phyloP scores from a whole-genome alignment of 2,888 invertebrate species.

The Spodoptera exigua region DNA sequence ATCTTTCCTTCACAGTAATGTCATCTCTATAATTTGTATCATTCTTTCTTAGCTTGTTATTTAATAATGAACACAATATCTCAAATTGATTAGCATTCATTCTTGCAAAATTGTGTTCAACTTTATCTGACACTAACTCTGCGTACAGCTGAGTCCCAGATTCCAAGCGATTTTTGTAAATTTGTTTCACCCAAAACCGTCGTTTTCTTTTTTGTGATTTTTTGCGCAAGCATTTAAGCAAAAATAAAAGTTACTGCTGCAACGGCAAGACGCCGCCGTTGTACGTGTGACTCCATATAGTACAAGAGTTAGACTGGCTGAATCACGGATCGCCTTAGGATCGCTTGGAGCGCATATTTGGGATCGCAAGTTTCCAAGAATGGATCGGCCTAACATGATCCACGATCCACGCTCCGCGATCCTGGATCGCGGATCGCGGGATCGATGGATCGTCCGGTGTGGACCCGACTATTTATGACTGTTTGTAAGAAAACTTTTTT shows the following conservation, averaged over 20 bases:
- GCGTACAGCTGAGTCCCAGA: conserved; percentile 28
- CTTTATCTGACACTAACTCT: conserved; percentile 45
- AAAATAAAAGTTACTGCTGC: conserved; percentile 52
- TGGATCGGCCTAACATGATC: conserved; percentile 40
- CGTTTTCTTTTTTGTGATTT: conserved; percentile 40
- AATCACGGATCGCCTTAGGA: conserved; percentile 47
- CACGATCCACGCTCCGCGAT: conserved; percentile 34
- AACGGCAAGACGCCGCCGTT: conserved; percentile 48
- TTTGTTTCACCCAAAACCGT: conserved; percentile 42
- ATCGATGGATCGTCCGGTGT: conserved; percentile 24
- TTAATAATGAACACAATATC: conserved; percentile 50
- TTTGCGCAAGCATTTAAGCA: conserved; percentile 45
- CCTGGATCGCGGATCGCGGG: conserved; percentile 27
- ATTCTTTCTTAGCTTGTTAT: conserved; percentile 40
- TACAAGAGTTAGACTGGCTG: conserved; percentile 46
- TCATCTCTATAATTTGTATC: conserved; percentile 53
- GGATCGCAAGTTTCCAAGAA: conserved; percentile 40
- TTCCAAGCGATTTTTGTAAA: conserved; percentile 36
- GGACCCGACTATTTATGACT: conserved; percentile 6
- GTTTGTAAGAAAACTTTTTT: conserved; percentile 20
- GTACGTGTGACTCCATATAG: conserved; percentile 53
- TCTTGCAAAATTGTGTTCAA: conserved; percentile 52
- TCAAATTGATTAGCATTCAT: conserved; percentile 51
- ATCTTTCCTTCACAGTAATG: conserved; percentile 52
- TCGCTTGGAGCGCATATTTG: conserved; percentile 42